Evolutionary conservation across 1,140 invertebrate genomes (phyloP).

Genomic region (Yoshiicerus persimilis): DNA sequence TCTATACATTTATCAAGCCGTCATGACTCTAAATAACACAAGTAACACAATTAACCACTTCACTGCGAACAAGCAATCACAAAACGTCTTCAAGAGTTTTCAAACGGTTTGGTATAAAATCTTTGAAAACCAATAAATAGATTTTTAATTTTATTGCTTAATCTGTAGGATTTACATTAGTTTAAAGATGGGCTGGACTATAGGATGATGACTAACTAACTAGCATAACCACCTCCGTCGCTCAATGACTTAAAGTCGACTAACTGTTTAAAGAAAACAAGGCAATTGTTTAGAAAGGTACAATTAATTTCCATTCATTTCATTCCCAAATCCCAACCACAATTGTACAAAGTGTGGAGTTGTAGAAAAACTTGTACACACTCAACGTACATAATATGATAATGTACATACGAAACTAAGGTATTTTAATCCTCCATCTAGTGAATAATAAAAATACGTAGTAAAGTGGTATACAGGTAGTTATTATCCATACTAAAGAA

Average conservation of each 20-base stretch:
- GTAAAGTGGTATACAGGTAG: neutral
- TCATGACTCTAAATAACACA: neutral
- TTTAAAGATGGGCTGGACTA: neutral
- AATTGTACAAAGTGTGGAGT: neutral
- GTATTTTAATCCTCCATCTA: neutral
- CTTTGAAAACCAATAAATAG: too few species aligned
- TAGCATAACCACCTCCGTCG: neutral
- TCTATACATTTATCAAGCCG: neutral
- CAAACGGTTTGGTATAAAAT: too few species aligned
- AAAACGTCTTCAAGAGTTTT: too few species aligned
- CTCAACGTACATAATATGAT: neutral
- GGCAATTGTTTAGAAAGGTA: neutral
- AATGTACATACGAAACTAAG: neutral
- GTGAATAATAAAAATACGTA: neutral
- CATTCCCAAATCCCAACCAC: neutral
- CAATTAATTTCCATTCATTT: neutral
- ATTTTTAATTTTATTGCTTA: neutral
- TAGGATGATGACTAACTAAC: neutral
- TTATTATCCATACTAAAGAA: neutral
- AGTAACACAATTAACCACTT: too few species aligned
- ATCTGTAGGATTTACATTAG: neutral
- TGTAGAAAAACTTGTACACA: neutral
- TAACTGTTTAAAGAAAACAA: neutral
- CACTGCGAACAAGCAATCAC: too few species aligned
- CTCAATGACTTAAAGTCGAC: neutral